Evolutionary conservation across 2,113 vertebrate genomes (phyloP).

Genomic region (Cricetomys ansorgei): DNA sequence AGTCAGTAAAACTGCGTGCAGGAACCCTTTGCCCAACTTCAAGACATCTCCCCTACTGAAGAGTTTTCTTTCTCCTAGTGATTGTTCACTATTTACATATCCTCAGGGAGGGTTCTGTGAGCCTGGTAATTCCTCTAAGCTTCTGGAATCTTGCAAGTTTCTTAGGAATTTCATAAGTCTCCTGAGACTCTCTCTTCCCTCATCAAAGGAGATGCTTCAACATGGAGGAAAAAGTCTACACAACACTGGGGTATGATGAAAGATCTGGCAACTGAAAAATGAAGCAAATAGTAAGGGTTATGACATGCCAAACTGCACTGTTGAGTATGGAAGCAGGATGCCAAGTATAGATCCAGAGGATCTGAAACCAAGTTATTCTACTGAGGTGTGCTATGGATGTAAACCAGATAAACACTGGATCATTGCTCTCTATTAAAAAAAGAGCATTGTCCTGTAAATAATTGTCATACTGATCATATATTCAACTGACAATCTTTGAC

Average conservation of each 20-base stretch:
- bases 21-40: not conserved
- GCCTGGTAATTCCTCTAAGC: not conserved
- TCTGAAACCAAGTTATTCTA: not conserved
- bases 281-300: not conserved
- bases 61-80: not conserved
- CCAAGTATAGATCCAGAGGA: not conserved
- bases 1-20: not conserved
- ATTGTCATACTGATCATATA: not conserved
- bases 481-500: not conserved
- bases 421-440: not conserved
- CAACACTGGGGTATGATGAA: not conserved
- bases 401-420: not conserved
- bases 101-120: not conserved
- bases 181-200: not conserved
- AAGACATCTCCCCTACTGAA: not conserved
- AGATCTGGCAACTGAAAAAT: not conserved
- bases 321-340: not conserved
- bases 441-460: not conserved
- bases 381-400: not conserved
- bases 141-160: not conserved
- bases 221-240: not conserved
- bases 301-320: accelerated
- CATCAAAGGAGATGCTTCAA: not conserved
- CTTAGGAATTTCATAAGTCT: not conserved
- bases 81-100: too few species aligned